A percentile compares a stretch with the other conserved stretches of the same genome.
Conservation (phyloP, 92 coral and sea anemone genomes). For the Galaxea fascicularis region DNA sequence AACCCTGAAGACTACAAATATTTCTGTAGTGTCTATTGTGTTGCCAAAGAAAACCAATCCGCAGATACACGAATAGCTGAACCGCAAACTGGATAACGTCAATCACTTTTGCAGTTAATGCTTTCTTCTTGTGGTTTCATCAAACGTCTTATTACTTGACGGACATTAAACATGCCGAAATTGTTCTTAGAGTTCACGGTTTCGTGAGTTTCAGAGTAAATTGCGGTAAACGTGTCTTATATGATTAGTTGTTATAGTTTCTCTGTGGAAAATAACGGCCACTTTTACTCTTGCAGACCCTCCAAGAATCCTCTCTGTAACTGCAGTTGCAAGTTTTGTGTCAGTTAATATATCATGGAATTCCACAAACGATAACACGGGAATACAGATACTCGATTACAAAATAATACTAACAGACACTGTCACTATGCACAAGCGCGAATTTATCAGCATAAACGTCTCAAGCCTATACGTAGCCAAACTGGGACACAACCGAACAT, state of each 20-base stretch:
- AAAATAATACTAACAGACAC: background rate
- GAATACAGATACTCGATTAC: slow-evolving; percentile 19
- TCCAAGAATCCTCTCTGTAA: background rate
- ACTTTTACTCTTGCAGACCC: background rate
- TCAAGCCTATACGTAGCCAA: background rate
- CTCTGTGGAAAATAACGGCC: background rate
- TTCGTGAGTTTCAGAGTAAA: too few relatives aligned
- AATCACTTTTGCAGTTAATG: too few relatives aligned
- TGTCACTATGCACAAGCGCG: background rate
- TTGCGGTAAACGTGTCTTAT: background rate
- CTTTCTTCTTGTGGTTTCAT: too few relatives aligned
- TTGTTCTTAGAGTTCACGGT: too few relatives aligned
- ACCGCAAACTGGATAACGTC: too few relatives aligned
- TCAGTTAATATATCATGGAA: slow-evolving; percentile 19
- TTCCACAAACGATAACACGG: slow-evolving; percentile 21
- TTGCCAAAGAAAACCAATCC: too few relatives aligned
- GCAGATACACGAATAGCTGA: too few relatives aligned
- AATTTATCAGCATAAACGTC: background rate
- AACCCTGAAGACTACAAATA: too few relatives aligned
- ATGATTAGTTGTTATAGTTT: background rate
- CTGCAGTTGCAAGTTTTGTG: slow-evolving; percentile 9
- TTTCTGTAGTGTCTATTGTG: too few relatives aligned
- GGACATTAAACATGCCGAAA: too few relatives aligned
- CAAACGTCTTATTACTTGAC: too few relatives aligned
- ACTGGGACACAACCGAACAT: slow-evolving; percentile 3